These are phyloP conservation scores for Typhlichthys eigenmanni DNA, from an alignment of 2,797 vertebrate genomes.

Conservation along the genomic window DNA sequence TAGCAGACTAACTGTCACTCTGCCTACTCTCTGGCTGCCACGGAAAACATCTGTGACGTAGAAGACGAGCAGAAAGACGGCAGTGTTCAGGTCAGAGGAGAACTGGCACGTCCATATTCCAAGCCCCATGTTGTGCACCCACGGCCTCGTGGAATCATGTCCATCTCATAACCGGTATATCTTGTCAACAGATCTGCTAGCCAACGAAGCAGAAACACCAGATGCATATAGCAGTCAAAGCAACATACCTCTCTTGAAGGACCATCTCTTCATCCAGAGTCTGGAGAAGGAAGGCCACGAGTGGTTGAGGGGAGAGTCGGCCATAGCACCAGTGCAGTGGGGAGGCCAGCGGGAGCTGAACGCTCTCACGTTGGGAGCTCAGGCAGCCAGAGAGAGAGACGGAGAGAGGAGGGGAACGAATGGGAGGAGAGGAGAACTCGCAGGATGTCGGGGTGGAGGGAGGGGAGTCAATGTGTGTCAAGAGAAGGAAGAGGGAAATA, in stretches of 20 bases:
- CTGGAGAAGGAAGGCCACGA: constrained; percentile 96
- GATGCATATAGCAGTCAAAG: neutral
- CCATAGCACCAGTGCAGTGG: constrained; percentile 75
- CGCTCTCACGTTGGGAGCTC: constrained; percentile 35
- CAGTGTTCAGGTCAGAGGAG: neutral
- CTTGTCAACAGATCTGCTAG: neutral
- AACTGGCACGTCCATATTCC: neutral
- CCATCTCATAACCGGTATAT: neutral
- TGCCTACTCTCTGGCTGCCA: constrained; percentile 34
- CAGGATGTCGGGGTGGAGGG: neutral
- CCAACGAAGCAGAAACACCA: neutral
- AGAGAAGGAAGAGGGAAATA: neutral
- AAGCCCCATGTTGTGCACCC: neutral
- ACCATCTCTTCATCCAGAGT: constrained; percentile 94
- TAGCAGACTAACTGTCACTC: neutral
- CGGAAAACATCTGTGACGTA: neutral
- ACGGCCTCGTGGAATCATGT: neutral
- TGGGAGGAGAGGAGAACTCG: neutral
- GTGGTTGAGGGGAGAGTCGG: constrained; percentile 90
- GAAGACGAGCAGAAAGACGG: constrained; percentile 2
- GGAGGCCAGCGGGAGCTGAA: constrained; percentile 51
- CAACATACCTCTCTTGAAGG: constrained; percentile 92
- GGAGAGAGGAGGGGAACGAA: neutral
- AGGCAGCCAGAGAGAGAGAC: neutral
- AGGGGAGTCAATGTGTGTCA: neutral